Evolutionary conservation across 2,797 vertebrate genomes (phyloP).

Genomic region (Cirrhinus mrigala): DNA sequence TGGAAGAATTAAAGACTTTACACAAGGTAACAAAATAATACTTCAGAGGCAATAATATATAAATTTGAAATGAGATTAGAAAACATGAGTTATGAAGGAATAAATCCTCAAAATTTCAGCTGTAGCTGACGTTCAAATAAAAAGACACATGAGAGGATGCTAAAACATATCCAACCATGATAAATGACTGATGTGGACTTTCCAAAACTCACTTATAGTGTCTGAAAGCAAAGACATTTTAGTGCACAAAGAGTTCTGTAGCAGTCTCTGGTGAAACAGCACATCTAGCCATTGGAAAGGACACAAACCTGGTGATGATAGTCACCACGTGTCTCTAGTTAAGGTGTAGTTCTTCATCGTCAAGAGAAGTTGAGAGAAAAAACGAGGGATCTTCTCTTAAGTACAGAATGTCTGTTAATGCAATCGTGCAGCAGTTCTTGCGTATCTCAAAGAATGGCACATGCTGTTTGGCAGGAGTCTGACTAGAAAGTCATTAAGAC

Average conservation of each 20-base stretch:
- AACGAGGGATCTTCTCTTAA: slow-evolving; percentile 45
- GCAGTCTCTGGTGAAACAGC: slow-evolving; percentile 57
- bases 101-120: neutral
- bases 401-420: slow-evolving; percentile 50
- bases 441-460: slow-evolving; percentile 72
- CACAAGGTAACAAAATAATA: neutral
- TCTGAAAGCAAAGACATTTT: slow-evolving; percentile 35
- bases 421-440: slow-evolving; percentile 58
- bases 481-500: slow-evolving; percentile 48
- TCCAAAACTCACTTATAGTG: slow-evolving; percentile 21
- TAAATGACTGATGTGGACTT: slow-evolving; percentile 35
- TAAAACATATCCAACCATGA: slow-evolving; percentile 26
- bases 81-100: neutral
- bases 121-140: slow-evolving; percentile 30
- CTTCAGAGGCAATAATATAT: neutral
- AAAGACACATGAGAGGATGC: slow-evolving; percentile 20
- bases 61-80: neutral
- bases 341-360: slow-evolving; percentile 5
- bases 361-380: slow-evolving; percentile 51
- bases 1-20: neutral
- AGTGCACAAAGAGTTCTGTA: slow-evolving; percentile 52
- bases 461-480: slow-evolving; percentile 73
- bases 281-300: slow-evolving; percentile 50
- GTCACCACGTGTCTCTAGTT: slow-evolving; percentile 49
- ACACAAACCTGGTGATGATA: slow-evolving; percentile 46